Evolutionary conservation across 1,140 invertebrate species (phyloP).

Genomic region (Apocrypta bakeri): DNA sequence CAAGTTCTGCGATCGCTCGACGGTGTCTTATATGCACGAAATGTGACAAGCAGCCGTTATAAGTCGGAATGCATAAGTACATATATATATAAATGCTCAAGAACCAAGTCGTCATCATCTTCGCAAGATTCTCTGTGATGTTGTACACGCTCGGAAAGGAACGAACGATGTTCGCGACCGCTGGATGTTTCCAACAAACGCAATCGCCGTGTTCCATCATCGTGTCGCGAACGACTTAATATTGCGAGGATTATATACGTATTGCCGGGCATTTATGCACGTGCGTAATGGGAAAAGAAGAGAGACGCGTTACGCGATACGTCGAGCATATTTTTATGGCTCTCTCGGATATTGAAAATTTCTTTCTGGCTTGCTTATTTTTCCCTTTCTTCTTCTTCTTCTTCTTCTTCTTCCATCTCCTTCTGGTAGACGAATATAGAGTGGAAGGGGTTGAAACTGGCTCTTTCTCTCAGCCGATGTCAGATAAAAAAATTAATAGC

Average conservation of each 20-base stretch:
- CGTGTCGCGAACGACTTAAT: slow-evolving; percentile 48
- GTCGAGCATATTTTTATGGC: slow-evolving; percentile 59
- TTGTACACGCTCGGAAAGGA: background rate
- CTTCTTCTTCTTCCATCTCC: no score
- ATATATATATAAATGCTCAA: no score
- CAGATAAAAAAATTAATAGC: slow-evolving; percentile 74
- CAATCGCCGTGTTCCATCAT: background rate
- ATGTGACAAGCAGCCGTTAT: background rate
- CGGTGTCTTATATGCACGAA: background rate
- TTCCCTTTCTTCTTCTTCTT: background rate
- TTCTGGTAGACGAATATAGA: background rate
- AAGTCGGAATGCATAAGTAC: background rate
- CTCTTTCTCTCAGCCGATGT: slow-evolving; percentile 57
- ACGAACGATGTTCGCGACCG: no score
- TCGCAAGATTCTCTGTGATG: background rate
- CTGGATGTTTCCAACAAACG: slow-evolving; percentile 26
- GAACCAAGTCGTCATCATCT: background rate
- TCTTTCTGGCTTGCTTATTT: slow-evolving; percentile 52
- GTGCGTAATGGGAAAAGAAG: slow-evolving; percentile 58
- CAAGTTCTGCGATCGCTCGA: background rate
- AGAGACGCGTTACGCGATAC: slow-evolving; percentile 20
- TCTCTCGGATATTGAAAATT: slow-evolving; percentile 69
- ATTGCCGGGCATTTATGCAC: slow-evolving; percentile 59
- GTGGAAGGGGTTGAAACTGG: background rate
- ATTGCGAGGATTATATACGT: slow-evolving; percentile 46